Evolutionary conservation across 2,888 invertebrate genomes (phyloP).

Genomic region (Neria commutata): DNA sequence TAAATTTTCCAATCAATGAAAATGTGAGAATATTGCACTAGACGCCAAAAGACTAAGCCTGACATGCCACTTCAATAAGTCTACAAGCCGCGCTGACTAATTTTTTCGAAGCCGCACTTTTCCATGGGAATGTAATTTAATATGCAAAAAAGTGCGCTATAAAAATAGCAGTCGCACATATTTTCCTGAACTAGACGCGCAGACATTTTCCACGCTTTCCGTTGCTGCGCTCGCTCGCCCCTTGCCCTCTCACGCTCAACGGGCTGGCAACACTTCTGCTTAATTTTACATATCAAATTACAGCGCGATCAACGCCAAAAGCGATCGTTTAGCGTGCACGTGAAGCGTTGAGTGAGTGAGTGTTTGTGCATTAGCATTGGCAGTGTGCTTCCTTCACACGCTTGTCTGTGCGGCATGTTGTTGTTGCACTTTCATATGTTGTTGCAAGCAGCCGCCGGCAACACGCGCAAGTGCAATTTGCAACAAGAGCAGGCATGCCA

Average conservation of each 20-base stretch:
- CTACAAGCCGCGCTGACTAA: no score
- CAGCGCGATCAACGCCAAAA: not conserved
- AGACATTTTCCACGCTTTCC: no score
- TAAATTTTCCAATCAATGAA: no score
- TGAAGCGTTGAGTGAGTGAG: not conserved
- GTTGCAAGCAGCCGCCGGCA: no score
- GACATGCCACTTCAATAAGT: no score
- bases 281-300: slow-evolving; percentile 7
- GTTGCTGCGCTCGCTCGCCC: not conserved
- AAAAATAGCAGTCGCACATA: no score
- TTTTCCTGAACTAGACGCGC: no score
- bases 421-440: not conserved
- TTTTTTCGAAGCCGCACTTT: no score
- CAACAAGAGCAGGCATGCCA: not conserved
- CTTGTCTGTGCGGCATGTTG: not conserved
- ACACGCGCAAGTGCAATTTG: not conserved
- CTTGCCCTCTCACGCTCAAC: no score
- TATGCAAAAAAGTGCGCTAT: slow-evolving; percentile 16
- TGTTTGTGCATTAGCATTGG: slow-evolving; percentile 8
- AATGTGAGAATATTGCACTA: no score
- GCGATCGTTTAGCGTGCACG: not conserved
- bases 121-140: slow-evolving; percentile 13
- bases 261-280: not conserved
- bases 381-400: not conserved
- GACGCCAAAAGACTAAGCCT: no score